phyloP scores from a whole-genome alignment of 2,888 invertebrate genomes.

The Anticlea derivata region DNA sequence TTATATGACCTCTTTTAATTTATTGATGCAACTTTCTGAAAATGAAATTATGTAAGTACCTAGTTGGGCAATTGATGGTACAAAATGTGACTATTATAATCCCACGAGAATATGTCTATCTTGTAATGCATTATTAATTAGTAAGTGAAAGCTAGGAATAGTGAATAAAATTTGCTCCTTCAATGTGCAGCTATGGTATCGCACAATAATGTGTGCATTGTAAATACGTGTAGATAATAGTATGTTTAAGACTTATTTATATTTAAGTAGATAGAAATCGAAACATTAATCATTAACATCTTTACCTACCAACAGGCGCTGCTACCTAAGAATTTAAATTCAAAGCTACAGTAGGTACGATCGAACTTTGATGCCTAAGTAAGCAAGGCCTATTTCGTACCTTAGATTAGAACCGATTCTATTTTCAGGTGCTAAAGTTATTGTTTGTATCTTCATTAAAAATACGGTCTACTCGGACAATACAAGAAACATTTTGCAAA shows the following conservation, averaged over 20 bases:
- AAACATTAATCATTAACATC: constrained; percentile 42
- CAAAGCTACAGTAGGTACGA: constrained; percentile 1
- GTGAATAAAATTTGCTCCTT: constrained; percentile 61
- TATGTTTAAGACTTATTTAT: constrained; percentile 60
- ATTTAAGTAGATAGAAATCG: constrained; percentile 68
- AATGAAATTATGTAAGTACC: constrained; percentile 31
- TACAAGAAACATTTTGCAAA: constrained; percentile 73
- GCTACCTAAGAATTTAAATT: constrained; percentile 12
- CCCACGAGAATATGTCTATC: constrained; percentile 57
- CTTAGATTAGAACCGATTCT: constrained; percentile 12
- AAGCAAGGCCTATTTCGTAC: constrained; percentile 23
- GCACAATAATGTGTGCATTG: constrained; percentile 66
- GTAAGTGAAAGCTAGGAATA: constrained; percentile 30
- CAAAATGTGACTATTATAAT: constrained; percentile 80
- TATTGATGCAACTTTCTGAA: constrained; percentile 8
- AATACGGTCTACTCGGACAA: constrained; percentile 67
- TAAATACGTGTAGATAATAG: constrained; percentile 70
- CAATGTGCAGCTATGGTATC: constrained; percentile 73
- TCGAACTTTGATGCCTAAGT: constrained; percentile 13
- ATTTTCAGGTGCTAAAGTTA: constrained; percentile 44
- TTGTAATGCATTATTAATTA: constrained; percentile 50
- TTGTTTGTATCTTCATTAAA: constrained; percentile 42
- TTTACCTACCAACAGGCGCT: constrained; percentile 14
- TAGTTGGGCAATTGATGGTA: constrained; percentile 64
- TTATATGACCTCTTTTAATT: constrained; percentile 17